Percentiles rank a stretch among this genome's conserved stretches.
These are phyloP conservation scores for Drosophila ustulata DNA, from an alignment of 2,888 invertebrate species.

Conservation along the genomic window DNA sequence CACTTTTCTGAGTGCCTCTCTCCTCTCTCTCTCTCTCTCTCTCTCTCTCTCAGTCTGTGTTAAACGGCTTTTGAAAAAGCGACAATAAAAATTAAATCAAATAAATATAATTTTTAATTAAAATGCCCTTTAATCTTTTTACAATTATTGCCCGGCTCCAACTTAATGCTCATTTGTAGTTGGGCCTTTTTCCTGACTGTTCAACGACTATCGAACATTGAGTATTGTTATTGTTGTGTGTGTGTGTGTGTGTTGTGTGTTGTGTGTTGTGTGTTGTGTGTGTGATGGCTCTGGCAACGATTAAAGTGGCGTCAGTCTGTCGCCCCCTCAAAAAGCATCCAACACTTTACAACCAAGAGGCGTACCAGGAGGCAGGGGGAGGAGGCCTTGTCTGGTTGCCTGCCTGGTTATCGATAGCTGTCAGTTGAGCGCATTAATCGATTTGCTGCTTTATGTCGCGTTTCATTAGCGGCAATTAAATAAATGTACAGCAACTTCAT, in stretches of 20 bases:
- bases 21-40: not conserved
- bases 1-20: conserved; percentile 54
- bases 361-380: not conserved
- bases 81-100: conserved; percentile 79
- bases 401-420: conserved; percentile 24
- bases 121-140: conserved; percentile 76
- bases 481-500: conserved; percentile 5
- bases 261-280: not conserved
- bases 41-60: conserved; percentile 23
- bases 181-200: conserved; percentile 5
- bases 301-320: conserved; percentile 21
- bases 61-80: conserved; percentile 77
- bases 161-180: conserved; percentile 11
- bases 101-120: conserved; percentile 79
- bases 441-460: conserved; percentile 2
- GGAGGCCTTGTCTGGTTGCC: not conserved
- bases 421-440: conserved; percentile 25
- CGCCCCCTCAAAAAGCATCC: conserved; percentile 10
- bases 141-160: conserved; percentile 68
- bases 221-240: not conserved
- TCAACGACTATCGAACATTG: conserved; percentile 8
- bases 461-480: conserved; percentile 29
- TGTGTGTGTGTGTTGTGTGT: too few species aligned
- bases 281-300: conserved; percentile 19
- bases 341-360: conserved; percentile 22